Evolutionary conservation across 2,888 invertebrate genomes (phyloP), one percentile per base, ranked within the genome.

Genomic region (Volucella zonaria): DNA sequence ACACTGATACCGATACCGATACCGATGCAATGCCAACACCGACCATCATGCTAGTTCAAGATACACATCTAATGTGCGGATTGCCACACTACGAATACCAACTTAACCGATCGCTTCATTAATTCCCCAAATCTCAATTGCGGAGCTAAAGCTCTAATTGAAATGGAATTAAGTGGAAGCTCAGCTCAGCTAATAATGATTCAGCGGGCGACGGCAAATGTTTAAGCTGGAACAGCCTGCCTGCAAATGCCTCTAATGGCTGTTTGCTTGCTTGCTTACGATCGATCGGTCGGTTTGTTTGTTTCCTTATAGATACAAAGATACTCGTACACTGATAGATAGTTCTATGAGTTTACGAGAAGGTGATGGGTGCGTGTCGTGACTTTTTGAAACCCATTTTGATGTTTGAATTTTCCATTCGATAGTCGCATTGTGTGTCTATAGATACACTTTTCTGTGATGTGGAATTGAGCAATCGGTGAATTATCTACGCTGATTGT

Each of bases 21-120:
- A 6, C n/a, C 31, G 8, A n/a, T 11, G 40, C 31, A 3, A n/a
- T 11, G 40, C 3, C n/a, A 47, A 31, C 31, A 31, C 31, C 31
- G 15, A 38, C 14, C 14, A 49, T 23, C 12, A 15, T 14, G 31
- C 8, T 23, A 52, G 18, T 14, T 42, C 31, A 68, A 23, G 51
- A 11, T 66, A 9, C 8, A 18, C 47, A 68, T 31, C 43, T 38
- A 23, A 47, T 31, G 45, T 15, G 14, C 3, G 51, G 58, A 40
- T 51, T 64, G 62, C 51, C 31, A 31, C 31, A 31, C 31, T 31
- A 31, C 31, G 6, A 31, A 31, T 64, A 76, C 59, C 76, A 67
- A 52, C 51, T 79, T 52, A 54, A 68, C 68, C 79, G 78, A 82
- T 82, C 79, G 82, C 79, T 82, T 79, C 64, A 82, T 79, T 79